Conservation (phyloP, 2,797 vertebrate genomes). For the Darevskia mixta region DNA sequence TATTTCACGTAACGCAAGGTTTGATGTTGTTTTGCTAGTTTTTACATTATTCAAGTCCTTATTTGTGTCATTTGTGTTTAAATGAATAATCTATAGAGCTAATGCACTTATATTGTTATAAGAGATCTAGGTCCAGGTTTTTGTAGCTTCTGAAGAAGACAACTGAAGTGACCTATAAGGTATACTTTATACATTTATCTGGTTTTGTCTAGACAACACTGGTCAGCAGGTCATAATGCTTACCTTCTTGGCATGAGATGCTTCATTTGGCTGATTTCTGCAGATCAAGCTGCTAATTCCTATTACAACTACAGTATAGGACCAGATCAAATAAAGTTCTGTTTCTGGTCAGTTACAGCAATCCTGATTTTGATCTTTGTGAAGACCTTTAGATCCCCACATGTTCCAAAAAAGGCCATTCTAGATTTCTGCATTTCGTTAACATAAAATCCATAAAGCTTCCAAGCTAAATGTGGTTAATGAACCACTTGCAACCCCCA, state of each 20-base stretch:
- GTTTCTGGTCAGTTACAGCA: not conserved
- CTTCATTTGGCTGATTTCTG: not conserved
- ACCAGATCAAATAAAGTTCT: not conserved
- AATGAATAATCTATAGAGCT: too few species aligned
- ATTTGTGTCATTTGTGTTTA: too few species aligned
- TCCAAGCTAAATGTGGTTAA: not conserved
- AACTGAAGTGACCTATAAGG: not conserved
- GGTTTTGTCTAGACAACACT: not conserved
- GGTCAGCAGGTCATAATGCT: not conserved
- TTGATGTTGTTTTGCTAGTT: too few species aligned
- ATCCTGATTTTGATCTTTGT: not conserved
- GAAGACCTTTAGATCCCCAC: not conserved
- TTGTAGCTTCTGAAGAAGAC: too few species aligned
- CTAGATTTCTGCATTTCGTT: not conserved
- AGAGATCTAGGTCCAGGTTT: too few species aligned
- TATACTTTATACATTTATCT: not conserved
- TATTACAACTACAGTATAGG: not conserved
- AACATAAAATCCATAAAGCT: not conserved
- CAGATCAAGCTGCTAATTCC: too few species aligned
- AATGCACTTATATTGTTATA: too few species aligned
- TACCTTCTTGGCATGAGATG: not conserved
- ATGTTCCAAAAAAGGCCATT: not conserved
- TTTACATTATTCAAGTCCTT: too few species aligned
- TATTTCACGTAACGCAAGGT: too few species aligned
- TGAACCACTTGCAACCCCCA: not conserved